These are phyloP conservation scores for Mastigias papua DNA, from an alignment of 30 jellyfish, hydroid and myxozoan genomes.

Conservation along the genomic window DNA sequence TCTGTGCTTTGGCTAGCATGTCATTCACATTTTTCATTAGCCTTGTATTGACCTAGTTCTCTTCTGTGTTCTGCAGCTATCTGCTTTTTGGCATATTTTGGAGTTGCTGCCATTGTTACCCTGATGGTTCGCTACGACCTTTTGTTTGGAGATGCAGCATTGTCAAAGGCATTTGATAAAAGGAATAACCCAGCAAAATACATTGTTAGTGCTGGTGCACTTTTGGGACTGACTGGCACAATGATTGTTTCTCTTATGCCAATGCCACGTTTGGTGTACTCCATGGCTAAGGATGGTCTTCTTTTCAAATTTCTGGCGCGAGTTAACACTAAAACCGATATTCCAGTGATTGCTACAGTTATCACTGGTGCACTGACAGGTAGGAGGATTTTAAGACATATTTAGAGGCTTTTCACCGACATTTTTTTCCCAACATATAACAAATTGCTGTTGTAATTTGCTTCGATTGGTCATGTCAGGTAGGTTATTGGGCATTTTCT, in stretches of 20 bases:
- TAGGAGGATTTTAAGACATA: no score
- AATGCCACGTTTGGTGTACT: conserved; percentile 86
- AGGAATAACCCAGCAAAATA: conserved; percentile 77
- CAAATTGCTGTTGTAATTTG: no score
- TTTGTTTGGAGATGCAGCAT: conserved; percentile 84
- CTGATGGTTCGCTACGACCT: conserved; percentile 81
- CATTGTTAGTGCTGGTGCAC: conserved; percentile 87
- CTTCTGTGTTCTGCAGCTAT: conserved; percentile 75
- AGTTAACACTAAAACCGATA: conserved; percentile 69
- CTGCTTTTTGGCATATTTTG: conserved; percentile 94
- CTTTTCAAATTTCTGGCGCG: conserved; percentile 59
- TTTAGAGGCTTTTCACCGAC: no score
- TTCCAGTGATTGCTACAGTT: conserved; percentile 86
- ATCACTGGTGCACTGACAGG: conserved; percentile 83
- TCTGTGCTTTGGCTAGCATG: no score
- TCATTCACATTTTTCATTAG: no score
- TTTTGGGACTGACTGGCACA: conserved; percentile 88
- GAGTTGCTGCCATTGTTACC: conserved; percentile 86
- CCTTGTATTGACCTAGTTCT: no score
- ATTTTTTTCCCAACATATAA: no score
- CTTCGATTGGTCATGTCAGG: no score
- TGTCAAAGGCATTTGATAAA: conserved; percentile 82
- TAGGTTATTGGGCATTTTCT: no score
- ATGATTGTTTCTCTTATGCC: conserved; percentile 83
- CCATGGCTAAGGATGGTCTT: conserved; percentile 95